A percentile compares a stretch with the other conserved stretches of the same genome.
Conservation (phyloP, 2,888 invertebrate genomes). For the Mesoligia furuncula region DNA sequence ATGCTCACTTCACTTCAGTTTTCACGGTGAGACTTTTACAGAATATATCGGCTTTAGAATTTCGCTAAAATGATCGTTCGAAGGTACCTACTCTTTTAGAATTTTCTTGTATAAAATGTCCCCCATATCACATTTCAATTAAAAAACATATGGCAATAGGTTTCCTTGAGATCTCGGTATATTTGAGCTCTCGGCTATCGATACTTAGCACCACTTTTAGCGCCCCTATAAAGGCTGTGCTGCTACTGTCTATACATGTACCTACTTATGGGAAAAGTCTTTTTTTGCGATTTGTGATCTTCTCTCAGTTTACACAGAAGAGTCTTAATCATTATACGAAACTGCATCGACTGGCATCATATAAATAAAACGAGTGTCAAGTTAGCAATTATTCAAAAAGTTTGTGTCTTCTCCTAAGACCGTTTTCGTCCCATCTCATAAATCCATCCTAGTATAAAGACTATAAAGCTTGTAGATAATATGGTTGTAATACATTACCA, state of each 20-base stretch:
- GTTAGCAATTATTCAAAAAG: not conserved
- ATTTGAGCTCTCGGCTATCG: not conserved
- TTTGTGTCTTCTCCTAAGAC: no score
- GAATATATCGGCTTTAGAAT: not conserved
- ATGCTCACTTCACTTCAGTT: no score
- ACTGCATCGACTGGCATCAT: not conserved
- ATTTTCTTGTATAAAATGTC: not conserved
- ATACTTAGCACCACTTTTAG: not conserved
- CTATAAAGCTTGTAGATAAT: not conserved
- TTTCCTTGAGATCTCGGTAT: not conserved
- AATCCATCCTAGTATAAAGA: not conserved
- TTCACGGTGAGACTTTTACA: no score
- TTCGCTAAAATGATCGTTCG: not conserved
- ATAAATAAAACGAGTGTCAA: not conserved
- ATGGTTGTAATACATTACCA: constrained; percentile 81
- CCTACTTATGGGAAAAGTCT: fast-evolving
- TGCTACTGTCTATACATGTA: not conserved
- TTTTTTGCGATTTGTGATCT: no score
- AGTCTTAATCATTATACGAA: not conserved
- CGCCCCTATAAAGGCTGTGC: not conserved
- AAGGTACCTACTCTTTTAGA: no score
- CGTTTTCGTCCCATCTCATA: not conserved
- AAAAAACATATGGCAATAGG: not conserved
- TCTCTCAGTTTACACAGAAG: not conserved
- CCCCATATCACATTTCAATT: not conserved